Percentiles rank a stretch among this genome's conserved stretches.
Conservation (phyloP, 2,797 vertebrate species). For the Arrhamphus sclerolepis region DNA sequence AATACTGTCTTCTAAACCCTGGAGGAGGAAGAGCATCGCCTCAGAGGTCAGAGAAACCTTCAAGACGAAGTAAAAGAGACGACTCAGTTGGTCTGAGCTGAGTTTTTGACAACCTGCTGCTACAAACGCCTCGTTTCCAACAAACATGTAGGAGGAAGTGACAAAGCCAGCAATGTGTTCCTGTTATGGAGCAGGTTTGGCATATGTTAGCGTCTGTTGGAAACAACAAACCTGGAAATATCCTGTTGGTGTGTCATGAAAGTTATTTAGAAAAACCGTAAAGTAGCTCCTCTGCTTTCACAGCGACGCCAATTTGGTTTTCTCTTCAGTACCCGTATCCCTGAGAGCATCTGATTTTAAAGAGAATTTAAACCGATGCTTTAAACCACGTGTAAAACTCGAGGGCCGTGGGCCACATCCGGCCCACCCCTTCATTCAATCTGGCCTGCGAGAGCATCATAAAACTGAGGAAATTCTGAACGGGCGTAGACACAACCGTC, state of each 20-base stretch:
- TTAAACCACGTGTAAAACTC: too few species aligned
- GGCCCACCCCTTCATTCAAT: too few species aligned
- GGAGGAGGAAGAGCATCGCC: constrained; percentile 26
- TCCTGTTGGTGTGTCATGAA: not conserved
- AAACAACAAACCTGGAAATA: constrained; percentile 20
- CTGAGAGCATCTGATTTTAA: not conserved
- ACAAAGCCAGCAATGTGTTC: constrained; percentile 61
- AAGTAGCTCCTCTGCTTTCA: too few species aligned
- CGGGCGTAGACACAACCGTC: too few species aligned
- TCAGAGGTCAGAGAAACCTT: too few species aligned
- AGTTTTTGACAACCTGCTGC: too few species aligned
- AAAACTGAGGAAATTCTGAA: too few species aligned
- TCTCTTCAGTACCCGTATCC: not conserved
- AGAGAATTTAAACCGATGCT: too few species aligned
- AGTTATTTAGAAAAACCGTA: constrained; percentile 4
- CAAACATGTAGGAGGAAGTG: constrained; percentile 59
- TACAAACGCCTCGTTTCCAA: constrained; percentile 9
- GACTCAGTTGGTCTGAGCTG: not conserved
- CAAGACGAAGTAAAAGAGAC: not conserved
- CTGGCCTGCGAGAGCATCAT: too few species aligned
- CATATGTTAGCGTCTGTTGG: constrained; percentile 28
- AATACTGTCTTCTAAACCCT: constrained; percentile 39
- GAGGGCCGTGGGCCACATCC: too few species aligned
- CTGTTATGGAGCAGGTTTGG: constrained; percentile 31
- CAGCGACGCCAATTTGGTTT: not conserved